Conservation (phyloP, 2,797 vertebrate genomes). For the Falco biarmicus region DNA sequence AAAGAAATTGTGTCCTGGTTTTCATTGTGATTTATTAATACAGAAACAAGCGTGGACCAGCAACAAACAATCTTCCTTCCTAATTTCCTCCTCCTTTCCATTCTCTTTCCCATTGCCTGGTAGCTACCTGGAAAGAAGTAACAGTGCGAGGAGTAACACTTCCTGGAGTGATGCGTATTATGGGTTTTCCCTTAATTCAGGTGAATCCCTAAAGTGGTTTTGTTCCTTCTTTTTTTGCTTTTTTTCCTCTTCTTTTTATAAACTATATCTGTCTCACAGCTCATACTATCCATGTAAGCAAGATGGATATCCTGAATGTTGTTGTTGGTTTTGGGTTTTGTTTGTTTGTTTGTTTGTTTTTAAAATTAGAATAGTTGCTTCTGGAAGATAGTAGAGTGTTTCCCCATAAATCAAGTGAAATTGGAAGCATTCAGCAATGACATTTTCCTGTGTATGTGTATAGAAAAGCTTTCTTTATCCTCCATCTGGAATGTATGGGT, state of each 20-base stretch:
- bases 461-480: not conserved
- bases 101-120: not conserved
- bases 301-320: not conserved
- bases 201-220: not conserved
- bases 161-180: not conserved
- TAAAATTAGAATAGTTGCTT: not conserved
- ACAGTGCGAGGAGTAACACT: not conserved
- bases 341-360: not conserved
- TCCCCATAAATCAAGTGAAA: slow-evolving; percentile 1
- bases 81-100: not conserved
- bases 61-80: not conserved
- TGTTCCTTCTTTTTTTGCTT: not conserved
- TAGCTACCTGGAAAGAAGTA: not conserved
- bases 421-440: not conserved
- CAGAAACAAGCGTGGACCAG: not conserved
- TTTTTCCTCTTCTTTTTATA: not conserved
- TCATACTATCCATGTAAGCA: not conserved
- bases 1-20: not conserved
- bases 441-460: not conserved
- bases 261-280: not conserved
- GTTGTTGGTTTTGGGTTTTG: not conserved
- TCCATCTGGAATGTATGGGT: not conserved
- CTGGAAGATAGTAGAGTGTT: not conserved
- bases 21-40: not conserved
- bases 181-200: not conserved